A percentile compares a stretch with the other conserved stretches of the same genome.
Evolutionary conservation across 92 coral and sea anemone genomes (phyloP).

Genomic region (Phenganax subtilis): DNA sequence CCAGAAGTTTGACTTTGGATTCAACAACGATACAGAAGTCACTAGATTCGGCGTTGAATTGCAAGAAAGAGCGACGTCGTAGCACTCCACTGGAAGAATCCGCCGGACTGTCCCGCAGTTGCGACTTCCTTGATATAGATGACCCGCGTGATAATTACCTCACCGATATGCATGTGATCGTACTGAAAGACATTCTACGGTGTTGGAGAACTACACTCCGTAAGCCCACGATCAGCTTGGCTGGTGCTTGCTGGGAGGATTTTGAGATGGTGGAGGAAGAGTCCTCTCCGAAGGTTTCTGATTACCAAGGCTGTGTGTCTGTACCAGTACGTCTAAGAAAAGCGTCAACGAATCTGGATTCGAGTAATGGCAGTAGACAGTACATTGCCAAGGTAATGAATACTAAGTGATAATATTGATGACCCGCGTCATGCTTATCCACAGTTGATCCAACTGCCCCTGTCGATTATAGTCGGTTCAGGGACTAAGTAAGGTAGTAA

Average conservation of each 20-base stretch:
- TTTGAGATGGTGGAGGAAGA: slow-evolving; percentile 26
- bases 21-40: background rate
- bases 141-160: slow-evolving; percentile 5
- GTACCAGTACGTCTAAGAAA: slow-evolving; percentile 20
- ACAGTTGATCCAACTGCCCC: background rate
- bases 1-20: background rate
- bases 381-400: slow-evolving; percentile 32
- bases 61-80: background rate
- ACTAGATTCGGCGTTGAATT: background rate
- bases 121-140: slow-evolving; percentile 12
- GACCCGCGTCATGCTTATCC: background rate
- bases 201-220: slow-evolving; percentile 29
- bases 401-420: background rate
- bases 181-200: slow-evolving; percentile 23
- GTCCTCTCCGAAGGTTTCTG: slow-evolving; percentile 32
- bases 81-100: slow-evolving; percentile 11
- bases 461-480: too few species aligned
- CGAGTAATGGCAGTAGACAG: background rate
- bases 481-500: too few species aligned
- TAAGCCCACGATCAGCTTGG: slow-evolving; percentile 25
- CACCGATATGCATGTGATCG: slow-evolving; percentile 22
- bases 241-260: slow-evolving; percentile 41
- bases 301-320: slow-evolving; percentile 19
- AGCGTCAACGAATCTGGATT: slow-evolving; percentile 6
- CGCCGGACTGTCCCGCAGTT: slow-evolving; percentile 31